Evolutionary conservation across 64 coral and sea anemone genomes (phyloP), one percentile per base, ranked within the genome.

Genomic region (Acropora tenuis): DNA sequence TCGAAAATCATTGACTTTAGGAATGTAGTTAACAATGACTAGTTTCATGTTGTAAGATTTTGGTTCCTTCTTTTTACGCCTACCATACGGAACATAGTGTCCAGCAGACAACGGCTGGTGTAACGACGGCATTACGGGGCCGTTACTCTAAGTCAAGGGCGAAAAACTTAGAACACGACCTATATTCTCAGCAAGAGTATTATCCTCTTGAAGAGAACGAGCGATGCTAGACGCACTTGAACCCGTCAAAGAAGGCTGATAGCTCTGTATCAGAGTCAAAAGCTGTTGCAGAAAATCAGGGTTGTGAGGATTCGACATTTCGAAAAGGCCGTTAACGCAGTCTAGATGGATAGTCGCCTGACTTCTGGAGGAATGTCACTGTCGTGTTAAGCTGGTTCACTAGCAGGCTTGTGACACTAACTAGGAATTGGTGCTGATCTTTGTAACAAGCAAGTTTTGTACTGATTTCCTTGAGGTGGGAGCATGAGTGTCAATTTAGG

Each of bases 1-100:
- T 3, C 86, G 72, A 50, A 46, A 76, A n/a, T 77, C 86, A 15
- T 52, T 53, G 41, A 88, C 86, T 61, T 88, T 46, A 30, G 16
- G 47, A 77, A 88, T 75, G 41, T 43, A 88, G 12, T 88, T 73
- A 76, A 88, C 69, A 9, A 88, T 76, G 41, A 88, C 86, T 46
- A 88, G 41, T 58, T 74, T 88, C 71, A 88, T 88, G 16, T 75
- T 20, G 57, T 88, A 88, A 1, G 86, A 52, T 88, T 88, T 88
- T 77, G 48, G 67, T 52, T 75, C 69, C 50, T 11, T 52, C 50
- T 77, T 88, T 43, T 88, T 88, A 18, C 86, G 48, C 1, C 86
- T 57, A 48, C 66, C 71, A 8, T 88, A 77, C 11, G 71, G 86
- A 20, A 41, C 72, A 43, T 41, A 75, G 46, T 52, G 67, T 88